Conservation (phyloP, 2,888 invertebrate species). For the Lithodes maja region DNA sequence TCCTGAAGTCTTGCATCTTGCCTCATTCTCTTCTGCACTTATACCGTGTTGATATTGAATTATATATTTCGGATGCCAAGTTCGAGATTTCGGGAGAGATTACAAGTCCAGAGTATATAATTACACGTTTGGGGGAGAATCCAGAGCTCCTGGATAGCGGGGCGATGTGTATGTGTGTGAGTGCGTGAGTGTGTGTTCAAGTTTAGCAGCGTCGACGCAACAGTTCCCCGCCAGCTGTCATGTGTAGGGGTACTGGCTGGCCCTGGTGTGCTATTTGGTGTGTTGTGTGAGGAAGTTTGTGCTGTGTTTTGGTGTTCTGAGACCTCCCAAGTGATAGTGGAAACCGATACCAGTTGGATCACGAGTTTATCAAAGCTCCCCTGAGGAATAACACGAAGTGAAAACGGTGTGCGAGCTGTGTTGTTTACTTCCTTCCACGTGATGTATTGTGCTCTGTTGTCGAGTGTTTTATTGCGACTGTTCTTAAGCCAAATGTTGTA, state of each 20-base stretch:
- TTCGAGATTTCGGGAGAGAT: no score
- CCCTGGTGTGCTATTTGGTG: background rate
- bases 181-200: slow-evolving; percentile 25
- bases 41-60: background rate
- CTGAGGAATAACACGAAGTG: no score
- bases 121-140: background rate
- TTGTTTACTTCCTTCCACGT: background rate
- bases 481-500: background rate
- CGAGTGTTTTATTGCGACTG: no score
- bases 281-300: background rate
- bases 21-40: background rate
- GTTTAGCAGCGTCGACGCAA: slow-evolving; percentile 50
- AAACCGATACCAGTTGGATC: no score
- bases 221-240: slow-evolving; percentile 48
- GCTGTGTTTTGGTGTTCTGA: background rate
- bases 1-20: background rate
- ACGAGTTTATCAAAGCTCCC: no score
- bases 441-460: no score
- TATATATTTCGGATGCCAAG: background rate
- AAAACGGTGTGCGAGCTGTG: no score
- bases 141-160: background rate
- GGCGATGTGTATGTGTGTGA: slow-evolving; percentile 32
- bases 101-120: no score
- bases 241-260: slow-evolving; percentile 16
- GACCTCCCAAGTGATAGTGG: no score